Base-by-base conservation (phyloP, 2,113 vertebrate genomes). In the Bufo gargarizans region DNA sequence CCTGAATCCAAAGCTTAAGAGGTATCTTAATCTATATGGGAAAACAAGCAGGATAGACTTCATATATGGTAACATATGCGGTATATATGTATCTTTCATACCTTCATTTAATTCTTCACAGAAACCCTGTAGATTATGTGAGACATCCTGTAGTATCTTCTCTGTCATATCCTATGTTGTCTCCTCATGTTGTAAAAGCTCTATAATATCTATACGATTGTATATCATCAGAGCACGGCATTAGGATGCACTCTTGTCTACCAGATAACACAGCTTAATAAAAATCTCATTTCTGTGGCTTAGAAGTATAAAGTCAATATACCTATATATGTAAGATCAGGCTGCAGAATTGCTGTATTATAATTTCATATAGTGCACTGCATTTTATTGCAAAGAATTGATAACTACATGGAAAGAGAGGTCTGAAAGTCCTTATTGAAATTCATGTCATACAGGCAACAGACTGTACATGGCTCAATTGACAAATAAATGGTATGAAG, bases 381-480 rank as follows among this genome's bases (percentile, higher is more conserved):
- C 20, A 56, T 55, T 53, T 5, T 56, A 78, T n/a, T 78, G 50
- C 16, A 56, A 50, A 55, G 77, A 56, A 47, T 78, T 11, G 50
- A 56, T 20, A 77, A 19, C 49, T 77, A 22, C 20, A 55, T 77
- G 49, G 50, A 78, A 78, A 22, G 3, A 3, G 6, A n/a, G 43
- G 74, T 50, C 47, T 77, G 47, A 17, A 77, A 20, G 47, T 12
- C 45, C 17, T 19, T 72, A 72, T 43, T 76, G 74, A 77, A 77
- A 77, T 50, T 50, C 12, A 20, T 78, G 11, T 78, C 50, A 56
- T 78, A 22, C 77, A 22, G n/a, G 20, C 20, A 55, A 3, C 50
- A 78, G 77, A 78, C 77, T 55, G 77, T 50, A 78, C 77, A 78
- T 10, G 9, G 77, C 50, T 55, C 50, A 56, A 78, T 55, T 22